Base-by-base conservation (phyloP, 2,888 invertebrate species). In the Hedya salicella region DNA sequence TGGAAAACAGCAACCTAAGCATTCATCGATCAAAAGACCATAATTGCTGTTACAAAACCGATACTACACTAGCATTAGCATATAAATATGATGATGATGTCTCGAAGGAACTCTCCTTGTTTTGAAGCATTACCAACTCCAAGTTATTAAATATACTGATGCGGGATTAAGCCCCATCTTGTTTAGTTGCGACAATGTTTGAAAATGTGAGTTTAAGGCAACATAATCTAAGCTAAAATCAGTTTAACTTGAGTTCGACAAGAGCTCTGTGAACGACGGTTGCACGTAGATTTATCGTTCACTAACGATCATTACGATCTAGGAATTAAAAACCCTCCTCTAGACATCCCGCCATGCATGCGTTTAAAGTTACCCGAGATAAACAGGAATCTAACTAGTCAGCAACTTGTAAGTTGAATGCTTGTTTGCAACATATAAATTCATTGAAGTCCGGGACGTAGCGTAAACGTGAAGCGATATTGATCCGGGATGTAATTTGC, bases 231-330 rank as follows among this genome's bases (percentile, higher is more conserved):
- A 56, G 30, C 42, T 30, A 44, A 14, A n/a, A 57, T 46, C 16
- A 11, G 42, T 13, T 46, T 17, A 17, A 57, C 19, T 11, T n/a
- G 21, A 13, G 2, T 36, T 36, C 17, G 21, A n/a, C 48, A 11
- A 4, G 13, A 44, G 57, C n/a, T 30, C 30, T 30, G 56, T 30
- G 32, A 46, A 39, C 65, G 64, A 74, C 74, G 71, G 73, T 75
- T 72, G 72, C 71, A 74, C 70, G 63, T 67, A 68, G 73, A 72
- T 73, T n/a, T 70, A 70, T 68, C 59, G 71, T 76, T 77, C 62
- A 68, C 60, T 62, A 62, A 65, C 49, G 65, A 60, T 53, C 40
- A 39, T 16, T n/a, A n/a, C n/a, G n/a, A n/a, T n/a, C n/a, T n/a
- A 39, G 48, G 62, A 68, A 61, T 68, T 68, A 69, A 68, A 69